Evolutionary conservation across 2,797 vertebrate genomes (phyloP).

Genomic region (Lemur catta): DNA sequence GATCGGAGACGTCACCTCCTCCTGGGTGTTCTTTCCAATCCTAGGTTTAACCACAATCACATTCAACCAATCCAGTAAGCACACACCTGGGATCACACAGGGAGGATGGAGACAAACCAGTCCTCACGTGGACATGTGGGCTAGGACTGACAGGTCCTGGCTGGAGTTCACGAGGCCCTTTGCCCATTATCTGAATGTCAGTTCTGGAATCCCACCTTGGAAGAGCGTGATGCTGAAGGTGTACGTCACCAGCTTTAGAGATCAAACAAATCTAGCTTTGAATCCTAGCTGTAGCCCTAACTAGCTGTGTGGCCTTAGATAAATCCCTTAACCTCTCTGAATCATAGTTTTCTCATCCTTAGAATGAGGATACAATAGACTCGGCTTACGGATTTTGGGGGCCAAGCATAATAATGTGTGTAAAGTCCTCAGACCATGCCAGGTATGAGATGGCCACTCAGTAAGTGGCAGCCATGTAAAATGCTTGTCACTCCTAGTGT

Average conservation of each 20-base stretch:
- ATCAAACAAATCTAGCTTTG: not conserved
- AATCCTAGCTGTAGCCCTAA: not conserved
- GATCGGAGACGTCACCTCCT: not conserved
- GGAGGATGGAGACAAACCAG: not conserved
- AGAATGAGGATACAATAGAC: not conserved
- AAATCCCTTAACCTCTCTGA: not conserved
- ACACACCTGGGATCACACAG: not conserved
- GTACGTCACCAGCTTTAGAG: not conserved
- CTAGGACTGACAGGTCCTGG: not conserved
- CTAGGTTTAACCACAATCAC: not conserved
- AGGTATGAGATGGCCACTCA: not conserved
- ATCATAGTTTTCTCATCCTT: not conserved
- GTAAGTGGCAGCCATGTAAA: not conserved
- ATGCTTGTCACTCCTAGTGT: not conserved
- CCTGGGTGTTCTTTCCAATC: not conserved
- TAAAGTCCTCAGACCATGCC: not conserved
- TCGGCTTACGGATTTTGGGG: not conserved
- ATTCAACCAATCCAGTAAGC: not conserved
- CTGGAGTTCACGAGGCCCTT: not conserved
- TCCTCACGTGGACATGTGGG: not conserved
- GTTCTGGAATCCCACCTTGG: not conserved
- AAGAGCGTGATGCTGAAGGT: not conserved
- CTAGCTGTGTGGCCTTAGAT: not conserved
- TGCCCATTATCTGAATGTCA: not conserved
- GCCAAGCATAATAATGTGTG: not conserved